Percentiles rank a stretch among this genome's conserved stretches.
phyloP scores from a whole-genome alignment of 2,113 vertebrate genomes.

The Cryptoleucopteryx plumbea region DNA sequence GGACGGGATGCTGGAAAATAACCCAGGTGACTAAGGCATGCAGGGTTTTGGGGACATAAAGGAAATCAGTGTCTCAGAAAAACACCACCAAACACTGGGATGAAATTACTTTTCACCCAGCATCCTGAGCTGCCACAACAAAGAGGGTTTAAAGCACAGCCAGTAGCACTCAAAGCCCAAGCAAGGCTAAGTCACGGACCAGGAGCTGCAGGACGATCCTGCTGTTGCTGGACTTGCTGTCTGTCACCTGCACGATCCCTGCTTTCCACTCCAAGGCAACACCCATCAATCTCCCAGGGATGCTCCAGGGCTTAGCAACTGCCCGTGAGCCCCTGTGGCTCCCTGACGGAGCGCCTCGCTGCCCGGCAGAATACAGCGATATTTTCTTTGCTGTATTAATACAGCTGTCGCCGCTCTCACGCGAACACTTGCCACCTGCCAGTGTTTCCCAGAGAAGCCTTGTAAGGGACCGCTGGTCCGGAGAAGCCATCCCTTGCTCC shows the following conservation, averaged over 20 bases:
- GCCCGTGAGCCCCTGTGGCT: background rate
- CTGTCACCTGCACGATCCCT: background rate
- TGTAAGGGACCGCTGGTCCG: accelerated
- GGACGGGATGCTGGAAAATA: background rate
- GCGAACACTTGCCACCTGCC: background rate
- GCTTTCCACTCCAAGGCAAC: background rate
- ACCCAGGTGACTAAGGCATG: background rate
- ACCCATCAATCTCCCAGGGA: background rate
- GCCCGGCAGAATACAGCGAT: accelerated
- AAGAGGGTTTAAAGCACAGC: background rate
- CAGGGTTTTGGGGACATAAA: background rate
- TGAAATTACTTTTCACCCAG: background rate
- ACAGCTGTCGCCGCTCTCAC: background rate
- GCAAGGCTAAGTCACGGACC: background rate
- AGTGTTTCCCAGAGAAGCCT: background rate
- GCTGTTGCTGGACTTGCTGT: background rate
- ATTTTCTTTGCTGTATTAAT: background rate
- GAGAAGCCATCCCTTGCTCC: background rate
- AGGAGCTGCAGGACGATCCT: background rate
- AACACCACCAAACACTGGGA: background rate
- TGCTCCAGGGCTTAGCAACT: background rate
- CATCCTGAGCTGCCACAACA: background rate
- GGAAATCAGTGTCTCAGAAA: background rate
- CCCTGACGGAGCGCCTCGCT: accelerated
- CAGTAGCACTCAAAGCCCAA: background rate